Evolutionary conservation across 2,888 invertebrate species (phyloP).

Genomic region (Callyntrura guangdongensis): DNA sequence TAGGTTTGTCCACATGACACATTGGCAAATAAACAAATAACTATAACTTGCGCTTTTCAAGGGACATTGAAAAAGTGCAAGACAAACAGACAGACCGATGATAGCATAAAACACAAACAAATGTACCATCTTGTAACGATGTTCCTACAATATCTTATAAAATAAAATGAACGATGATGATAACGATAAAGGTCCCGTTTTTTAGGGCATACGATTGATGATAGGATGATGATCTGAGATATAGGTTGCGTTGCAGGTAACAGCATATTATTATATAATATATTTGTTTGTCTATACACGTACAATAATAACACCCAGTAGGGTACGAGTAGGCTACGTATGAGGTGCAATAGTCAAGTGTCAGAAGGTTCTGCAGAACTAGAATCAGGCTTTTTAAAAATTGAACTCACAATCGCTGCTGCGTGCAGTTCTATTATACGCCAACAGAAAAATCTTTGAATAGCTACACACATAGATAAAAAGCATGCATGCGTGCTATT

Average conservation of each 20-base stretch:
- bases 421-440: background rate
- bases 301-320: background rate
- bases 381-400: conserved; percentile 7
- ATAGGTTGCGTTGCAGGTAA: conserved; percentile 54
- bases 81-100: background rate
- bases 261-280: conserved; percentile 24
- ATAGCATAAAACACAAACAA: background rate
- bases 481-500: conserved; percentile 36
- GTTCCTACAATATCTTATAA: background rate
- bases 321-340: background rate
- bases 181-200: conserved; percentile 54
- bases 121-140: background rate
- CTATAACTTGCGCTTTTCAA: too few relatives aligned
- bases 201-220: conserved; percentile 39
- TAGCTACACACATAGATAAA: background rate
- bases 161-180: conserved; percentile 18
- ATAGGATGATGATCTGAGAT: conserved; percentile 42
- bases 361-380: conserved; percentile 44
- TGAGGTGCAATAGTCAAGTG: conserved; percentile 22
- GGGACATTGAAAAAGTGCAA: too few relatives aligned
- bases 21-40: too few relatives aligned
- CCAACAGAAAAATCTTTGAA: conserved; percentile 6
- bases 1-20: too few relatives aligned
- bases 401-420: conserved; percentile 13
- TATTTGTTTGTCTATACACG: conserved; percentile 1